phyloP scores from a whole-genome alignment of 2,797 vertebrate species.

The Chiroxiphia lanceolata region DNA sequence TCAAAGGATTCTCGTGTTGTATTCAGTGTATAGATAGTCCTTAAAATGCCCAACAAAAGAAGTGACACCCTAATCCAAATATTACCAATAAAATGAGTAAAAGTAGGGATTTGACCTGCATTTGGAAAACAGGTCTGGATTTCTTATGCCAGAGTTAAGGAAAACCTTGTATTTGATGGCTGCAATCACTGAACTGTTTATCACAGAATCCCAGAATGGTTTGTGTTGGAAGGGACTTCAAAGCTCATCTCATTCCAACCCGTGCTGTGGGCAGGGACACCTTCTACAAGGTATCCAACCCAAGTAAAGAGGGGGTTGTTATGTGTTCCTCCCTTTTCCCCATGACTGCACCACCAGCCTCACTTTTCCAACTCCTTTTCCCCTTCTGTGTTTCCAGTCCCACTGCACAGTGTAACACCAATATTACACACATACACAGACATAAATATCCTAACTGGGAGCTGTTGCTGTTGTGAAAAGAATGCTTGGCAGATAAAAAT shows the following conservation, averaged over 20 bases:
- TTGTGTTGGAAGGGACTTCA: background rate
- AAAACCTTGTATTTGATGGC: background rate
- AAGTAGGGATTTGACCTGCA: background rate
- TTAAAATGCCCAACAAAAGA: background rate
- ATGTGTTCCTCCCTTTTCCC: background rate
- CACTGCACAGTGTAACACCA: background rate
- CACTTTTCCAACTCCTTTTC: background rate
- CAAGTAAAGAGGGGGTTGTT: background rate
- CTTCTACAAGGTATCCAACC: background rate
- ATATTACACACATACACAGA: background rate
- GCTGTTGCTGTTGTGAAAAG: background rate
- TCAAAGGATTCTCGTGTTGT: background rate
- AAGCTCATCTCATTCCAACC: background rate
- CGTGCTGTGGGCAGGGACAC: background rate
- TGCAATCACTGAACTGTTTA: background rate
- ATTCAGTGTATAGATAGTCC: background rate
- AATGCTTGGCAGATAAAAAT: background rate
- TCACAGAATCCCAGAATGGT: background rate
- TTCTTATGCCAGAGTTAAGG: background rate
- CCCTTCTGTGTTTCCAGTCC: background rate
- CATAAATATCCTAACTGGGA: conserved; percentile 1
- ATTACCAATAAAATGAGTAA: background rate
- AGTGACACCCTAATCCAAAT: background rate
- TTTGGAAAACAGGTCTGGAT: background rate
- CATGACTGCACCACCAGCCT: background rate